phyloP scores from a whole-genome alignment of 1,140 invertebrate species.

The Propsilocerus akamusi region DNA sequence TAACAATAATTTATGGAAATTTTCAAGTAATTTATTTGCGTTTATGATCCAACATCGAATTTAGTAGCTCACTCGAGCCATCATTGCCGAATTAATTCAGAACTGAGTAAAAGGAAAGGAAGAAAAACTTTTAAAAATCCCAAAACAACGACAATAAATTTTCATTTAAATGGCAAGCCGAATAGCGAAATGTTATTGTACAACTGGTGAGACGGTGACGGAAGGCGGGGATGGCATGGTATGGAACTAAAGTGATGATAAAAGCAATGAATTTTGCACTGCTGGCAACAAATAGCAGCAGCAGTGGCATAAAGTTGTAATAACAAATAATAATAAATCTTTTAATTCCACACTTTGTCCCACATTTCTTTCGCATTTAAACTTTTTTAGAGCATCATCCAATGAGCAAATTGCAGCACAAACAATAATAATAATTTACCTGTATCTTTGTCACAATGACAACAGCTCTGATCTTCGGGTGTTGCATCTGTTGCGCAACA shows the following conservation, averaged over 20 bases:
- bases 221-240: neutral
- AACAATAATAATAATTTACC: conserved; percentile 26
- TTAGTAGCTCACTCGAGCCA: too few species aligned
- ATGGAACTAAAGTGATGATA: neutral
- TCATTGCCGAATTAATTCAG: too few species aligned
- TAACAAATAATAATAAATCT: conserved; percentile 1
- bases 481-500: conserved; percentile 36
- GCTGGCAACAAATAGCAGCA: too few species aligned
- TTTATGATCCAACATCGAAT: too few species aligned
- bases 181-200: too few species aligned
- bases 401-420: neutral
- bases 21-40: too few species aligned
- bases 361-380: neutral
- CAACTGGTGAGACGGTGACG: too few species aligned
- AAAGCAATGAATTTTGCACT: conserved; percentile 2
- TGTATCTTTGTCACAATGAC: conserved; percentile 43
- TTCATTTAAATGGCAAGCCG: conserved; percentile 1
- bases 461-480: conserved; percentile 32
- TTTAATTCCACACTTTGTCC: too few species aligned
- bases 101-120: neutral
- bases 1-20: too few species aligned
- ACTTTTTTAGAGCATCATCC: neutral
- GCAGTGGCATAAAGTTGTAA: neutral
- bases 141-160: conserved; percentile 1
- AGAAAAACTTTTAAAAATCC: neutral